phyloP scores from a whole-genome alignment of 2,888 invertebrate species.

The Abrostola triplasia region DNA sequence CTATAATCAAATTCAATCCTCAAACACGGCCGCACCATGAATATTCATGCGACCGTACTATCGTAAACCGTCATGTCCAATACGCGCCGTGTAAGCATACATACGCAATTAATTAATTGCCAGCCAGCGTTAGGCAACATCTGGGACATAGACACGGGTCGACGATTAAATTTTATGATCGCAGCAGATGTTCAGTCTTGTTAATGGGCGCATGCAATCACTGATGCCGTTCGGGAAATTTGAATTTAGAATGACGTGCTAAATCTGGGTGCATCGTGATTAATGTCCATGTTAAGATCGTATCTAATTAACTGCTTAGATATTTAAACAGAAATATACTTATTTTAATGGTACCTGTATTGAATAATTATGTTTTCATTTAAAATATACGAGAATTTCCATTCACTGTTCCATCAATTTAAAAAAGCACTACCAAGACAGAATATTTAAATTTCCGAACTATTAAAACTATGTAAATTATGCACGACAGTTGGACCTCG shows the following conservation, averaged over 20 bases:
- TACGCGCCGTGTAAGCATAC: slow-evolving; percentile 78
- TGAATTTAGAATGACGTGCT: slow-evolving; percentile 57
- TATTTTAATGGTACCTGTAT: not conserved
- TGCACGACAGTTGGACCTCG: slow-evolving; percentile 16
- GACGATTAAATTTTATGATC: slow-evolving; percentile 82
- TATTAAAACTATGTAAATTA: slow-evolving; percentile 27
- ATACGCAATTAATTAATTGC: slow-evolving; percentile 82
- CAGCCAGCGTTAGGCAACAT: slow-evolving; percentile 79
- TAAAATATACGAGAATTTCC: not conserved
- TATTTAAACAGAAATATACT: not conserved
- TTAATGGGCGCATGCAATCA: slow-evolving; percentile 67
- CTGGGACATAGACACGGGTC: slow-evolving; percentile 74
- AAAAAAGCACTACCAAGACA: not conserved
- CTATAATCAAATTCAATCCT: slow-evolving; percentile 72
- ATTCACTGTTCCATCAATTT: not conserved
- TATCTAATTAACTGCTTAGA: not conserved
- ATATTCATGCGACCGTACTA: slow-evolving; percentile 77
- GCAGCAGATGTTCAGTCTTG: slow-evolving; percentile 75
- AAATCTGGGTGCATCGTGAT: slow-evolving; percentile 18
- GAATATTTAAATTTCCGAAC: slow-evolving; percentile 1
- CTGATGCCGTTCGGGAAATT: slow-evolving; percentile 58
- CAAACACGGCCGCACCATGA: slow-evolving; percentile 70
- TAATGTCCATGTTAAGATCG: not conserved
- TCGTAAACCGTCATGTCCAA: slow-evolving; percentile 82
- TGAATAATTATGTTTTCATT: not conserved